These are phyloP conservation scores for Drosophila pectinifera DNA, from an alignment of 1,140 invertebrate genomes.

Conservation along the genomic window DNA sequence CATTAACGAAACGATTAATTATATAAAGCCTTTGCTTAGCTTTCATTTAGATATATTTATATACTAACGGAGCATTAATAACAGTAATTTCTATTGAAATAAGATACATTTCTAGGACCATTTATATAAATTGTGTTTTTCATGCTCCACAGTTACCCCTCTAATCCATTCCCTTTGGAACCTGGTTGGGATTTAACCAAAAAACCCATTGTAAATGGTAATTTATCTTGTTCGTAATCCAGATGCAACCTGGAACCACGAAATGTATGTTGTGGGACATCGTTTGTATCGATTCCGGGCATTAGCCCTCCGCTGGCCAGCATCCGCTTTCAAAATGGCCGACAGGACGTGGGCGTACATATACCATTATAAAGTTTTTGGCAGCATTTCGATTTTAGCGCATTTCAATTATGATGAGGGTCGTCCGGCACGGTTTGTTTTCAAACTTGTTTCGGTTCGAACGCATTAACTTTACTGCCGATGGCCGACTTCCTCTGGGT, in stretches of 20 bases:
- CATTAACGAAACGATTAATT: too few relatives aligned
- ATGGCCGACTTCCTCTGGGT: constrained; percentile 43
- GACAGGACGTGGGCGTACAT: constrained; percentile 6
- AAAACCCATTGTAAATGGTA: constrained; percentile 18
- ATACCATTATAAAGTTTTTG: constrained; percentile 64
- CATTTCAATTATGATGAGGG: constrained; percentile 79
- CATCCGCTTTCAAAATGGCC: constrained; percentile 45
- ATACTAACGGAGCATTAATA: too few relatives aligned
- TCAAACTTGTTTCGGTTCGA: constrained; percentile 43
- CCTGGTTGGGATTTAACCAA: background rate
- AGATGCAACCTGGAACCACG: constrained; percentile 20
- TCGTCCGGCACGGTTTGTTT: constrained; percentile 29
- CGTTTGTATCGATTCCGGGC: constrained; percentile 51
- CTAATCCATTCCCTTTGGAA: background rate
- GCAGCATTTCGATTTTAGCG: constrained; percentile 67
- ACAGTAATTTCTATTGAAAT: too few relatives aligned
- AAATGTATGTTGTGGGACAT: constrained; percentile 31
- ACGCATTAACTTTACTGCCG: constrained; percentile 71
- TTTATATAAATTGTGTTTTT: background rate
- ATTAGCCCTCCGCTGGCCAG: constrained; percentile 29
- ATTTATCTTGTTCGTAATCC: constrained; percentile 44
- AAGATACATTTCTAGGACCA: accelerated
- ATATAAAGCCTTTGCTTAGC: too few relatives aligned
- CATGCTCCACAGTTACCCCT: too few relatives aligned
- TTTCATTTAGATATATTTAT: too few relatives aligned